Conservation (phyloP, 1,140 invertebrate genomes). For the Archegozetes longisetosus region DNA sequence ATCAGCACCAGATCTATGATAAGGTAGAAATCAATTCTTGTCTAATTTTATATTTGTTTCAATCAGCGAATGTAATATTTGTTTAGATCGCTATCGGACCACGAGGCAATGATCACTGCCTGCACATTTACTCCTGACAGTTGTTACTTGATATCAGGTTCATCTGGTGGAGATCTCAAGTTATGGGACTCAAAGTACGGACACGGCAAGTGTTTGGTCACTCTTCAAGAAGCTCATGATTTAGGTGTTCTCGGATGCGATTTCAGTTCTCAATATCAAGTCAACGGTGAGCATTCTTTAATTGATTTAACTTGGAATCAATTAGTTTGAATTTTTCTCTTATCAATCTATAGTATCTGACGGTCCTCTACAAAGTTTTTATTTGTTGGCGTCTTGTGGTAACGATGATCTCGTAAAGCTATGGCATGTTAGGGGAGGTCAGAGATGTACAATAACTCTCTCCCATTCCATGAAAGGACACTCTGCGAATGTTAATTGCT, state of each 20-base stretch:
- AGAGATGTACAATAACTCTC: slow-evolving; percentile 20
- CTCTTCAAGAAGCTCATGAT: slow-evolving; percentile 50
- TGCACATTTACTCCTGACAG: slow-evolving; percentile 47
- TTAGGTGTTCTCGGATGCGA: slow-evolving; percentile 50
- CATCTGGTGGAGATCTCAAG: slow-evolving; percentile 44
- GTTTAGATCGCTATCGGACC: slow-evolving; percentile 42
- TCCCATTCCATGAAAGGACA: slow-evolving; percentile 22
- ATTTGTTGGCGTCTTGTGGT: slow-evolving; percentile 47
- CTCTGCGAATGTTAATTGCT: slow-evolving; percentile 36
- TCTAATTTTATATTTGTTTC: slow-evolving; percentile 1
- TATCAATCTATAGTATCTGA: slow-evolving; percentile 15
- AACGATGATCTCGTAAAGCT: slow-evolving; percentile 54
- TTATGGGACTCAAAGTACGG: slow-evolving; percentile 40
- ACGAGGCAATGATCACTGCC: slow-evolving; percentile 42
- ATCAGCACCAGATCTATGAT: slow-evolving; percentile 41
- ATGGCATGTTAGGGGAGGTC: slow-evolving; percentile 42
- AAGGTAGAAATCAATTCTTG: slow-evolving; percentile 30
- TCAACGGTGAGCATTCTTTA: slow-evolving; percentile 17
- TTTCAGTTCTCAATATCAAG: slow-evolving; percentile 36
- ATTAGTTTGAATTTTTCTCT: not conserved
- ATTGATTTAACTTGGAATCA: not conserved
- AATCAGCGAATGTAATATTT: slow-evolving; percentile 4
- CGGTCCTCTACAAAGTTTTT: slow-evolving; percentile 25
- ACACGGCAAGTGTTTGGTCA: slow-evolving; percentile 30
- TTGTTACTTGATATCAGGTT: slow-evolving; percentile 44